Percentiles rank a stretch among this genome's conserved stretches.
phyloP scores from a whole-genome alignment of 2,888 invertebrate species.

The Cantharis nigra region DNA sequence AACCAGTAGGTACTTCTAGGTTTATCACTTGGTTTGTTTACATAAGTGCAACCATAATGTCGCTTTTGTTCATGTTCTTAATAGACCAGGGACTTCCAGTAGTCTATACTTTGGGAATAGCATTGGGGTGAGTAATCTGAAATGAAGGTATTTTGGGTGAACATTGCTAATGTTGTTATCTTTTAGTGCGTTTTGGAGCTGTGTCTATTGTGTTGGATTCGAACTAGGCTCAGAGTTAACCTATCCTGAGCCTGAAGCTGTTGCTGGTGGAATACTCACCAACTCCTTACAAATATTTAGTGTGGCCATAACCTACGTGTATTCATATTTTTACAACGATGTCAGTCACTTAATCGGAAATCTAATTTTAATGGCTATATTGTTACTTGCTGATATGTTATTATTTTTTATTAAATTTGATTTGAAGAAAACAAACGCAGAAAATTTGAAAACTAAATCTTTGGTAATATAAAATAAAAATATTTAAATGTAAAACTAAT shows the following conservation, averaged over 20 bases:
- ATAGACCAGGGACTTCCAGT: constrained; percentile 74
- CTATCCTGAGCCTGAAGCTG: neutral
- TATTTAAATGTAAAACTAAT: too few relatives aligned
- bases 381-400: neutral
- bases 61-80: constrained; percentile 69
- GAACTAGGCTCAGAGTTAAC: neutral
- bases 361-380: neutral
- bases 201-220: neutral
- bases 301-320: neutral
- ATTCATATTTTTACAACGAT: neutral
- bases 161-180: neutral
- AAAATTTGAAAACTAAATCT: neutral
- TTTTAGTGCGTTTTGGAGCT: neutral
- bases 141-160: neutral
- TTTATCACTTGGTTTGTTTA: neutral
- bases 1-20: neutral
- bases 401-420: neutral
- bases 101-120: constrained; percentile 79
- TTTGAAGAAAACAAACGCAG: neutral
- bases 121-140: constrained; percentile 73
- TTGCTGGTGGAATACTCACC: neutral
- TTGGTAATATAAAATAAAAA: too few relatives aligned
- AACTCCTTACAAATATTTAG: neutral
- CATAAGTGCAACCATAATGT: neutral
- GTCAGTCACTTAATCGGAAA: neutral